These are phyloP conservation scores for Noctua pronuba DNA, from an alignment of 2,888 invertebrate species.

Conservation along the genomic window DNA sequence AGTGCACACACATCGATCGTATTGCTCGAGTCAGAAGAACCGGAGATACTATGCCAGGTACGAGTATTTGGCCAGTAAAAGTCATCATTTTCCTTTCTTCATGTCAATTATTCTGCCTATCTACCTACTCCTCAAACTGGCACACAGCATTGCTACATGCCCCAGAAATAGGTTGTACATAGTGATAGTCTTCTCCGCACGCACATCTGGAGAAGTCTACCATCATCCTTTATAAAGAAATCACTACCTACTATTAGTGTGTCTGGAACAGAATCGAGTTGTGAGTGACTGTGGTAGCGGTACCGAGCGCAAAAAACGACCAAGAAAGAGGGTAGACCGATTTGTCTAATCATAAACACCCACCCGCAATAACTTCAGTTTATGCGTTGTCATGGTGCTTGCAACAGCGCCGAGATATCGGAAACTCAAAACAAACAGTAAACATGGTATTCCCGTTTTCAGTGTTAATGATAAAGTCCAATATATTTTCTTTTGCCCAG, in stretches of 20 bases:
- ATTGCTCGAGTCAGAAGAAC: slow-evolving; percentile 83
- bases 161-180: background rate
- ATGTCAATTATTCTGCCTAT: background rate
- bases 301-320: too few species aligned
- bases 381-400: too few species aligned
- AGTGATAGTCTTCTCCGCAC: background rate
- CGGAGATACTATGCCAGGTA: slow-evolving; percentile 88
- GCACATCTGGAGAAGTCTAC: background rate
- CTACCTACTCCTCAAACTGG: background rate
- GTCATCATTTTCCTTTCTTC: background rate
- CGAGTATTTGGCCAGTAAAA: background rate
- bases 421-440: too few species aligned
- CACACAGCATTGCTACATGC: background rate
- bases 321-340: too few species aligned
- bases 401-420: too few species aligned
- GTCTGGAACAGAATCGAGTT: too few species aligned
- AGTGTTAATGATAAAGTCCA: background rate
- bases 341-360: too few species aligned
- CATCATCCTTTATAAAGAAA: background rate
- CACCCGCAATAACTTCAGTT: too few species aligned
- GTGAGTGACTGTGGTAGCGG: too few species aligned
- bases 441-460: too few species aligned
- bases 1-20: slow-evolving; percentile 86
- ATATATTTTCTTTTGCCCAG: slow-evolving; percentile 64
- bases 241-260: background rate